Evolutionary conservation across 2,888 invertebrate species (phyloP).

Genomic region (Uloborus plumipes): DNA sequence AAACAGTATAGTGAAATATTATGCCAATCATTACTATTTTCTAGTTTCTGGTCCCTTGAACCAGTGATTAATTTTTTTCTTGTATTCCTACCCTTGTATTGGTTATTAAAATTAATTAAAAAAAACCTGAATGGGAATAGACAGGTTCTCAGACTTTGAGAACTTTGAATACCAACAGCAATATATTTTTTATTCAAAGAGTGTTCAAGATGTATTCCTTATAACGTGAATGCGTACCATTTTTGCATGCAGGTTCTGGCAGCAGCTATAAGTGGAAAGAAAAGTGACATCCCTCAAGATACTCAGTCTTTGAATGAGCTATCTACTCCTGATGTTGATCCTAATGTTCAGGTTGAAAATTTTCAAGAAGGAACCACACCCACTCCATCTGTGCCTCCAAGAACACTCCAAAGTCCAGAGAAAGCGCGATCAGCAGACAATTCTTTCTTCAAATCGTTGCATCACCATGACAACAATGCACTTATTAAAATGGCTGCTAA

Average conservation of each 20-base stretch:
- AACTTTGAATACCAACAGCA: too few relatives aligned
- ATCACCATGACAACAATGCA: slow-evolving; percentile 40
- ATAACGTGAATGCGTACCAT: too few relatives aligned
- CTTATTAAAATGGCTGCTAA: slow-evolving; percentile 75
- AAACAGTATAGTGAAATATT: too few relatives aligned
- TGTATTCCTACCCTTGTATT: too few relatives aligned
- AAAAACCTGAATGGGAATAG: too few relatives aligned
- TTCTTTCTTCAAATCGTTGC: slow-evolving; percentile 49
- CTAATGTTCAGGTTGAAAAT: slow-evolving; percentile 68
- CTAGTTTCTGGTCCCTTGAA: too few relatives aligned
- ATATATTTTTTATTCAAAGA: too few relatives aligned
- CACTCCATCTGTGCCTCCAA: slow-evolving; percentile 40
- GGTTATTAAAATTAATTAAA: too few relatives aligned
- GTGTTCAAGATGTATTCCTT: too few relatives aligned
- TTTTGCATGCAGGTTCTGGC: slow-evolving; percentile 70
- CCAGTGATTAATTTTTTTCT: too few relatives aligned
- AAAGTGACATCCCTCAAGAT: slow-evolving; percentile 67
- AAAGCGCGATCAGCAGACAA: slow-evolving; percentile 53
- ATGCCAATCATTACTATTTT: too few relatives aligned
- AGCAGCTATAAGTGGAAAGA: slow-evolving; percentile 71
- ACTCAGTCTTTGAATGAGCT: slow-evolving; percentile 61
- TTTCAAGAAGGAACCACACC: slow-evolving; percentile 66
- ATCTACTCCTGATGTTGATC: slow-evolving; percentile 67
- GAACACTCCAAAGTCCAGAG: slow-evolving; percentile 50
- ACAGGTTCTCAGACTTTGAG: too few relatives aligned